These are phyloP conservation scores for Talpa occidentalis DNA, from an alignment of 2,113 vertebrate genomes.

Conservation along the genomic window DNA sequence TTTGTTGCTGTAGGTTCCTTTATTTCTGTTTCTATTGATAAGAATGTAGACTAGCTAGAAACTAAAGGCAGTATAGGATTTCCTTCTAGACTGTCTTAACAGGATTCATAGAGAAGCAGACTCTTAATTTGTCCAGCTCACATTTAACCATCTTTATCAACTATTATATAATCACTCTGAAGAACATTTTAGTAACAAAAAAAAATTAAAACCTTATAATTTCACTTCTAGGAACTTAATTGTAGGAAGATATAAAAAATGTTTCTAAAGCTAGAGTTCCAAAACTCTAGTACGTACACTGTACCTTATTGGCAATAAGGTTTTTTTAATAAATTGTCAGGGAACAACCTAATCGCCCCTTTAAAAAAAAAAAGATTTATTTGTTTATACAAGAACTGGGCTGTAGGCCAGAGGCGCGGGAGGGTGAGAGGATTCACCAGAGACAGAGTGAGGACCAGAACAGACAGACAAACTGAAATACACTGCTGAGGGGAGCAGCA, in stretches of 20 bases:
- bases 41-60: not conserved
- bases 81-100: not conserved
- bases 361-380: no score
- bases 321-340: not conserved
- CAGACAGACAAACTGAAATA: no score
- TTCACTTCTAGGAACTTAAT: not conserved
- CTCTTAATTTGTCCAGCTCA: not conserved
- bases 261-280: not conserved
- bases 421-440: no score
- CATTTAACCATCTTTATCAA: not conserved
- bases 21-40: not conserved
- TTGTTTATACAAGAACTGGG: no score
- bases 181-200: not conserved
- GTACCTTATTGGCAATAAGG: not conserved
- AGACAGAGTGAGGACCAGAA: no score
- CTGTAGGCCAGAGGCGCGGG: no score
- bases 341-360: not conserved
- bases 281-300: not conserved
- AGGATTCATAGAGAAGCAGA: not conserved
- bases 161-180: not conserved
- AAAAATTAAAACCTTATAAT: not conserved
- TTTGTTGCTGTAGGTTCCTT: not conserved
- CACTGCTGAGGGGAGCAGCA: no score
- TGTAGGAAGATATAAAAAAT: not conserved
- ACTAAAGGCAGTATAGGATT: not conserved